Conservation (phyloP, 2,888 invertebrate species). For the Rhamnusium bicolor region DNA sequence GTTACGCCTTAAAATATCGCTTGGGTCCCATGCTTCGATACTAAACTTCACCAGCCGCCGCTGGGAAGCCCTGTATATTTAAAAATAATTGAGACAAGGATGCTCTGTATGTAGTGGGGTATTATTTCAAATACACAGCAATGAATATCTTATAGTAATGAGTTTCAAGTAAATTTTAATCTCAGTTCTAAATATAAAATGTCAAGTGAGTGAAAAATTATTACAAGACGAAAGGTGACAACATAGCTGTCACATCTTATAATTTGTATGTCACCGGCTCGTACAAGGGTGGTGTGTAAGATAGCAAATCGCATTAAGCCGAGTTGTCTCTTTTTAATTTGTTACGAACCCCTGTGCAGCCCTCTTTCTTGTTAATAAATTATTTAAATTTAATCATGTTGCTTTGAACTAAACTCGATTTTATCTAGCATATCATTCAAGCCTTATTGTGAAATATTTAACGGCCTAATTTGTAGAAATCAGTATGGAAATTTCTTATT, state of each 20-base stretch:
- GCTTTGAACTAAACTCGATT: slow-evolving; percentile 68
- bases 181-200: too few relatives aligned
- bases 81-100: too few relatives aligned
- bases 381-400: slow-evolving; percentile 71
- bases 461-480: slow-evolving; percentile 29
- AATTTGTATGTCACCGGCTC: slow-evolving; percentile 4
- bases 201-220: slow-evolving; percentile 1
- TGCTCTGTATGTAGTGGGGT: too few relatives aligned
- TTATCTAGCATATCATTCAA: slow-evolving; percentile 56
- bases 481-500: neutral
- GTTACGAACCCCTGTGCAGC: slow-evolving; percentile 52
- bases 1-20: too few relatives aligned
- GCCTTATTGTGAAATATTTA: slow-evolving; percentile 54
- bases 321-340: slow-evolving; percentile 52
- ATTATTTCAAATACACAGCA: too few relatives aligned
- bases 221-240: neutral
- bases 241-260: neutral
- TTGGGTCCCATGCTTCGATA: too few relatives aligned
- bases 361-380: slow-evolving; percentile 64
- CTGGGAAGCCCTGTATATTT: too few relatives aligned
- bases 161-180: too few relatives aligned
- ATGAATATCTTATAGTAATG: too few relatives aligned
- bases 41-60: too few relatives aligned
- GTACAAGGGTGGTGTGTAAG: neutral
- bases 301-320: slow-evolving; percentile 26